Base-by-base conservation (phyloP, 2,113 vertebrate genomes). In the Antechinus flavipes region DNA sequence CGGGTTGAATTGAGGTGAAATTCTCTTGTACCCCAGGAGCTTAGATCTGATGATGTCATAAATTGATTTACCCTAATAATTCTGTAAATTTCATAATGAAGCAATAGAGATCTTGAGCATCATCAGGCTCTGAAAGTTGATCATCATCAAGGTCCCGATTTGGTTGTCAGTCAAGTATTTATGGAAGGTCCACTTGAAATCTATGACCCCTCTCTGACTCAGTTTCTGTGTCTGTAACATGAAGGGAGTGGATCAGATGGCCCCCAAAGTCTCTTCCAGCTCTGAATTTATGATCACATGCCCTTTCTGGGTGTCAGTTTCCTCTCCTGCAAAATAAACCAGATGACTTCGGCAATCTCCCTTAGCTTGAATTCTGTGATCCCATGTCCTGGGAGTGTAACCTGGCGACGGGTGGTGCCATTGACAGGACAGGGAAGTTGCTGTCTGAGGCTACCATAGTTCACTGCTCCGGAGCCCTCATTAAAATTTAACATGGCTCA, bases 401-500 rank as follows among this genome's bases (percentile, higher is more conserved):
- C 61, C 30, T 0, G 16, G 30, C 35, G 35, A 76, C 35, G 35
- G 61, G 61, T n/a, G 61, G 68, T 84, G 24, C 24, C 53, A 42
- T 16, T 35, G 8, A 50, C 50, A 1, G 23, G 42, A 92, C 49
- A 35, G 12, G 89, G 90, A 84, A 84, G 68, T 42, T 84, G n/a
- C 19, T 84, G 47, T 8, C 35, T 92, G 52, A 84, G 68, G 56
- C 55, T 4, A 35, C 56, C 91, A 11, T 14, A 27, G 35, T 52
- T 92, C n/a, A 53, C 52, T 94, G 90, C 58, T 76, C 54, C 26
- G 10, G 50, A 56, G 96, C 96, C 10, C 26, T 50, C 68, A 89
- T 35, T 55, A 95, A 97, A 93, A 97, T 90, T 93, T 35, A 90
- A 49, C 22, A 35, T 58, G 56, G 93, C 55, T 54, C 92, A 97